phyloP scores from a whole-genome alignment of 2,797 vertebrate genomes.

The Semaprochilodus insignis region DNA sequence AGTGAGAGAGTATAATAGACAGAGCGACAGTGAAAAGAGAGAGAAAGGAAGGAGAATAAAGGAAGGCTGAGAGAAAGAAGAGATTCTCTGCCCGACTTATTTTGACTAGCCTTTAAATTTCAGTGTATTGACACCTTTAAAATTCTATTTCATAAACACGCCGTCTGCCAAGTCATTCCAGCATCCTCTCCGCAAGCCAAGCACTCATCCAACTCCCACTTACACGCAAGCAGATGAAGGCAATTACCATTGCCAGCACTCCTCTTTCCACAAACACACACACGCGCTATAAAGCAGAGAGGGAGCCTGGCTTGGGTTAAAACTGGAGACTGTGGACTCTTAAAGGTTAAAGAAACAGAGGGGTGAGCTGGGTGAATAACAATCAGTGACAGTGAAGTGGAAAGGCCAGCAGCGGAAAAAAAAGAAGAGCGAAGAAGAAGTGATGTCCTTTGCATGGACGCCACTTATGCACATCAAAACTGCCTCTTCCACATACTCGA shows the following conservation, averaged over 20 bases:
- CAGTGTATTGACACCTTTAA: constrained; percentile 61
- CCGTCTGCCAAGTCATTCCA: constrained; percentile 42
- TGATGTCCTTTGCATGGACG: neutral
- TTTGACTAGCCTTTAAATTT: constrained; percentile 66
- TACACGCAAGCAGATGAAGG: constrained; percentile 61
- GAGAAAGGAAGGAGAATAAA: constrained; percentile 7
- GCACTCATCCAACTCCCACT: constrained; percentile 36
- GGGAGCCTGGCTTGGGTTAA: neutral
- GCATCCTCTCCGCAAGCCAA: constrained; percentile 54
- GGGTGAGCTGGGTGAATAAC: neutral
- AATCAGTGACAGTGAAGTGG: neutral
- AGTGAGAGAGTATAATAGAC: neutral
- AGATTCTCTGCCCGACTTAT: constrained; percentile 59
- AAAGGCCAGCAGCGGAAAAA: constrained; percentile 26
- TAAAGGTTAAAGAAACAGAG: constrained; percentile 27
- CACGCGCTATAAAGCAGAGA: neutral
- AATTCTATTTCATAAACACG: constrained; percentile 69
- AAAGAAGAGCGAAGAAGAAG: constrained; percentile 7
- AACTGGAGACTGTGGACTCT: neutral
- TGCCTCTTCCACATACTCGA: constrained; percentile 20
- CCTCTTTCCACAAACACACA: constrained; percentile 62
- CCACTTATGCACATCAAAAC: neutral
- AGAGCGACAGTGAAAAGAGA: neutral
- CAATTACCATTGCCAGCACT: constrained; percentile 65
- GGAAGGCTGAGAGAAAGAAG: constrained; percentile 48